phyloP scores from a whole-genome alignment of 2,888 invertebrate genomes.

The Saturnia pavonia region DNA sequence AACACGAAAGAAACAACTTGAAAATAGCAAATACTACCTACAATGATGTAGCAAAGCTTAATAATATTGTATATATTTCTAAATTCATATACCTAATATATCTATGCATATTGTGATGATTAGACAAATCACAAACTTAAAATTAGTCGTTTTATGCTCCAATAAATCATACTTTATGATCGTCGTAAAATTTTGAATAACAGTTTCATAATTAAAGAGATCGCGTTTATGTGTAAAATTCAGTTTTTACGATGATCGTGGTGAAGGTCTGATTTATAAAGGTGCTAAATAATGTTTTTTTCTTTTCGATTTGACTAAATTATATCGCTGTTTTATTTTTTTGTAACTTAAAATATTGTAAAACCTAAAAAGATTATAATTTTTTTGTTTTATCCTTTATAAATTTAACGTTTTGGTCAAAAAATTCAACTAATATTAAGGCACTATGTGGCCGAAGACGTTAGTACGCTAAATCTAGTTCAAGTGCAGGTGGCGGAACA shows the following conservation, averaged over 20 bases:
- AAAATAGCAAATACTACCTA: too few species aligned
- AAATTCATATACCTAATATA: not conserved
- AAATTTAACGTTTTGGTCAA: too few species aligned
- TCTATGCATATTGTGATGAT: not conserved
- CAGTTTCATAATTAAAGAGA: conserved; percentile 4
- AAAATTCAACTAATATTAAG: too few species aligned
- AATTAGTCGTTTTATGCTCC: not conserved
- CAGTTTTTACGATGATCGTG: not conserved
- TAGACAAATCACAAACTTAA: not conserved
- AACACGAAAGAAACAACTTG: too few species aligned
- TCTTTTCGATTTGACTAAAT: too few species aligned
- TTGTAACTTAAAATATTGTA: not conserved
- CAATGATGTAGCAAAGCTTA: too few species aligned
- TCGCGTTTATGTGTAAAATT: conserved; percentile 4
- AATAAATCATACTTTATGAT: conserved; percentile 6
- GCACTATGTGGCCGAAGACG: too few species aligned
- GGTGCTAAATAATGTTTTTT: not conserved
- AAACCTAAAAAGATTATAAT: not conserved
- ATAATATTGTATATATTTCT: too few species aligned
- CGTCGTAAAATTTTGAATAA: not conserved
- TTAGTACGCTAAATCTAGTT: too few species aligned
- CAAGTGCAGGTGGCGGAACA: too few species aligned
- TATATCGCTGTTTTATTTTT: not conserved
- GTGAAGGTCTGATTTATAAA: not conserved
- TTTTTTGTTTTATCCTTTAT: too few species aligned